Percentiles rank a stretch among this genome's conserved stretches.
Evolutionary conservation across 2,113 vertebrate genomes (phyloP).

Genomic region (Lampris incognitus): DNA sequence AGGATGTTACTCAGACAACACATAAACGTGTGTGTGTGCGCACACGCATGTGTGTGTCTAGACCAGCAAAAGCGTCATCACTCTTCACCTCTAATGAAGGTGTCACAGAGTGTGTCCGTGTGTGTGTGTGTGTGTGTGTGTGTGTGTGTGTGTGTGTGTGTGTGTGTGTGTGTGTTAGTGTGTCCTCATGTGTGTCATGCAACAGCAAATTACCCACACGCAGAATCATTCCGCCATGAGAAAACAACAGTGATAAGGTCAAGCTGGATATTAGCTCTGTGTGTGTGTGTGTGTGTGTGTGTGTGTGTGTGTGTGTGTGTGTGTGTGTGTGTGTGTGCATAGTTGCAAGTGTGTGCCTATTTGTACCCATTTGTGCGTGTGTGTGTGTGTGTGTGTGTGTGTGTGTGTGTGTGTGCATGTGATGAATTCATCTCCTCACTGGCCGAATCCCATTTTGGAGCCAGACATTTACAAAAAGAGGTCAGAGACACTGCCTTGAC

Average conservation of each 20-base stretch:
- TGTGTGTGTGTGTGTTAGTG: constrained; percentile 21
- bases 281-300: neutral
- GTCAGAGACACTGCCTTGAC: constrained; percentile 38
- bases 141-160: constrained; percentile 13
- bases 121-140: constrained; percentile 25
- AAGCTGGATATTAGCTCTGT: constrained; percentile 47
- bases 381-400: neutral
- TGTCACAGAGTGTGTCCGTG: constrained; percentile 17
- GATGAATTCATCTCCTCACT: constrained; percentile 18
- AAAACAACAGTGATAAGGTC: constrained; percentile 66
- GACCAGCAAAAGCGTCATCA: constrained; percentile 22
- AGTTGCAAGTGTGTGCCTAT: neutral
- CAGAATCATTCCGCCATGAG: constrained; percentile 44
- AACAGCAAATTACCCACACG: constrained; percentile 55
- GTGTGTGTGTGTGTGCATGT: neutral
- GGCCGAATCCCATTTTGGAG: constrained; percentile 33
- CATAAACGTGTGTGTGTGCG: neutral
- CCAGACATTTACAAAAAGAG: constrained; percentile 43
- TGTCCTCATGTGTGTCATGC: constrained; percentile 1
- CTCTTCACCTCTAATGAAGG: constrained; percentile 49
- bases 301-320: neutral
- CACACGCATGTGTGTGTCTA: neutral
- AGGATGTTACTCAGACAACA: constrained; percentile 6
- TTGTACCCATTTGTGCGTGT: neutral
- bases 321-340: neutral